phyloP scores from a whole-genome alignment of 2,888 invertebrate genomes.

The Cataglyphis livida region DNA sequence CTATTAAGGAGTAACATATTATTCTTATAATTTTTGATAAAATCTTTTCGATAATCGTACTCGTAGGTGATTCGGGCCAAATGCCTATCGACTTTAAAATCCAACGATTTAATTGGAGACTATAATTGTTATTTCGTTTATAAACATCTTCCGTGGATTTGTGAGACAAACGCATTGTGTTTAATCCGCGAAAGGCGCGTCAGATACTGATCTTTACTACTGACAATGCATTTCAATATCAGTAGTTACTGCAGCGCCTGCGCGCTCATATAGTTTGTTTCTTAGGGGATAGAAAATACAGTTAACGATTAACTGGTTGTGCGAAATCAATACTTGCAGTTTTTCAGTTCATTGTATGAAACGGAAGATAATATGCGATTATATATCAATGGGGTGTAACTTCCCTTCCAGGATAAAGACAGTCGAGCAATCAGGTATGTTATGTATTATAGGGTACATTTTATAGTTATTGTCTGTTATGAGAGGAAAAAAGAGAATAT shows the following conservation, averaged over 20 bases:
- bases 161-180: constrained; percentile 1
- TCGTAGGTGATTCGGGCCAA: constrained; percentile 65
- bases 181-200: not conserved
- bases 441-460: not conserved
- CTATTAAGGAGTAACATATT: constrained; percentile 50
- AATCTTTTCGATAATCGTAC: not conserved
- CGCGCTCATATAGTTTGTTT: not conserved
- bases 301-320: not conserved
- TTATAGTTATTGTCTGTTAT: not conserved
- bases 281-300: not conserved
- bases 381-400: not conserved
- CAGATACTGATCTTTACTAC: not conserved
- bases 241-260: not conserved
- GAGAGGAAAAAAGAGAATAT: not conserved
- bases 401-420: not conserved
- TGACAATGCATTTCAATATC: not conserved
- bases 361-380: not conserved
- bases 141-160: not conserved
- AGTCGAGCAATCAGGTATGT: not conserved
- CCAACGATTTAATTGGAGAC: constrained; percentile 76
- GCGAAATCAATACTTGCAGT: constrained; percentile 27
- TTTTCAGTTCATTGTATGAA: constrained; percentile 17
- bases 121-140: constrained; percentile 64
- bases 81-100: constrained; percentile 69
- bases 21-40: constrained; percentile 41